Evolutionary conservation across 2,113 vertebrate genomes (phyloP).

Genomic region (Mus pahari): DNA sequence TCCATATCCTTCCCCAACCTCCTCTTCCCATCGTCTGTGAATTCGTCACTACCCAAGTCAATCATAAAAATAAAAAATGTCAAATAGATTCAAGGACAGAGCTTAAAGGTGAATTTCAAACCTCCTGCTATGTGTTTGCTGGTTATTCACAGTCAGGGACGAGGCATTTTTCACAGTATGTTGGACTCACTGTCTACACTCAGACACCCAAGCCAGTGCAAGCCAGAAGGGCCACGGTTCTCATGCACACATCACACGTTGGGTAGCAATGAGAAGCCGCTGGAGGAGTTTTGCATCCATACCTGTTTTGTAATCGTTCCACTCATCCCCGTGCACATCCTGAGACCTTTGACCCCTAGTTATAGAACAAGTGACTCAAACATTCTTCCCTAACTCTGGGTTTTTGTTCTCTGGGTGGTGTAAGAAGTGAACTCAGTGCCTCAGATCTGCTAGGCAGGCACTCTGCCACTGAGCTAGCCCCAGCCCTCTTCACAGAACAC

Average conservation of each 20-base stretch:
- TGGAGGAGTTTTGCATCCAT: neutral
- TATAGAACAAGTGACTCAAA: neutral
- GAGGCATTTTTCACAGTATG: neutral
- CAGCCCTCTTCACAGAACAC: neutral
- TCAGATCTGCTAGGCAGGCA: too few relatives aligned
- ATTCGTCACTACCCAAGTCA: neutral
- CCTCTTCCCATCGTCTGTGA: neutral
- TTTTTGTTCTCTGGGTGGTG: too few relatives aligned
- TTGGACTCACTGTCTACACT: neutral
- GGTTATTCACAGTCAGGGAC: neutral
- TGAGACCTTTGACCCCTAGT: neutral
- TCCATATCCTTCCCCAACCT: neutral
- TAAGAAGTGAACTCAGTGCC: too few relatives aligned
- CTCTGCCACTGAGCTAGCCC: neutral
- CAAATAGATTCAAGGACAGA: constrained; percentile 35
- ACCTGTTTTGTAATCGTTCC: neutral
- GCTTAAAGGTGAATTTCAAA: neutral
- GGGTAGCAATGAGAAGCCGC: neutral
- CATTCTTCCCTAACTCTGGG: neutral
- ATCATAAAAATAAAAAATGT: neutral
- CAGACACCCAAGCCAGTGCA: neutral
- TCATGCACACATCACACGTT: neutral
- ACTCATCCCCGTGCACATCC: neutral
- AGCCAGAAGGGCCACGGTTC: neutral
- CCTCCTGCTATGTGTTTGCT: neutral